phyloP scores from a whole-genome alignment of 2,797 vertebrate genomes.

The Nasua narica region DNA sequence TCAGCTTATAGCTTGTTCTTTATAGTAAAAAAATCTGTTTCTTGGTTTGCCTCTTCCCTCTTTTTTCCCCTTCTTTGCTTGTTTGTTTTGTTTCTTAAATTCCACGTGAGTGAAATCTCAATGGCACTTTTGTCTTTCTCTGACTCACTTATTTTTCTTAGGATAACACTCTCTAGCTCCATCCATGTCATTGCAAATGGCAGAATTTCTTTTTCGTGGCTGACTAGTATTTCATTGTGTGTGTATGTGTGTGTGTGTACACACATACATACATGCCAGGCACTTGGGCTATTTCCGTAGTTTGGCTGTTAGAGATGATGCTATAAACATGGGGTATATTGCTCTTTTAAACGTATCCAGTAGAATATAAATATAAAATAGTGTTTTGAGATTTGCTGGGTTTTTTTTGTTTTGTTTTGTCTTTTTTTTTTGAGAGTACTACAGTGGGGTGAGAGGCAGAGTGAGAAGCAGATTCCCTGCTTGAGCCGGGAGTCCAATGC shows the following conservation, averaged over 20 bases:
- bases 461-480: too few species aligned
- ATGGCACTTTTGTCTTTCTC: not conserved
- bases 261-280: too few species aligned
- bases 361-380: not conserved
- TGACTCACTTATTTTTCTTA: not conserved
- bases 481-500: too few species aligned
- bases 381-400: not conserved
- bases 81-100: not conserved
- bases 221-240: not conserved
- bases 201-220: not conserved
- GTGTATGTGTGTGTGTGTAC: not conserved
- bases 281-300: not conserved
- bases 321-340: not conserved
- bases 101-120: not conserved
- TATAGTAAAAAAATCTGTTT: not conserved
- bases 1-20: not conserved
- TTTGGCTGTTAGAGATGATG: not conserved
- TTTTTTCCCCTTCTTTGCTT: too few species aligned
- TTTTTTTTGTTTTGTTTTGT: not conserved
- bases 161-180: not conserved
- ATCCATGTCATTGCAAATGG: not conserved
- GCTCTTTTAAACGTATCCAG: not conserved
- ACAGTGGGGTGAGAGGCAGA: too few species aligned
- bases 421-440: too few species aligned
- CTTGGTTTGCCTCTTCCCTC: not conserved